These are phyloP conservation scores for Ianthella basta DNA, from an alignment of 37 sponge, comb jelly and placozoan genomes.

Conservation along the genomic window DNA sequence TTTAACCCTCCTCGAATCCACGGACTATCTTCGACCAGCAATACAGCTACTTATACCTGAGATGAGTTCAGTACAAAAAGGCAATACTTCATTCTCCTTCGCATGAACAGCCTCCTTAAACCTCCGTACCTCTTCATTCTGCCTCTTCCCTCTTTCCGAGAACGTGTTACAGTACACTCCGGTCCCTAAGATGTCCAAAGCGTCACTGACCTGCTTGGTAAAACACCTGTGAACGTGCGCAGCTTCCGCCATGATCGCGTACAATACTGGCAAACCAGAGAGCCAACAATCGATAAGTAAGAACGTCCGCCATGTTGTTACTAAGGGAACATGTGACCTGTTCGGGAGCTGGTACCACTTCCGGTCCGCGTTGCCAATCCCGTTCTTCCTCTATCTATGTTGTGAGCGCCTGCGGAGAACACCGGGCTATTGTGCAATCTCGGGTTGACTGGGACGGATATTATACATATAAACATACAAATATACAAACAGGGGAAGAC, in stretches of 20 bases:
- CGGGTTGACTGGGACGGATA: too few relatives aligned
- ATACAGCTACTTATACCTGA: not conserved
- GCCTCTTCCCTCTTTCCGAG: constrained; percentile 9
- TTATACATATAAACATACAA: too few relatives aligned
- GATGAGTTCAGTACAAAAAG: not conserved
- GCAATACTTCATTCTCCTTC: not conserved
- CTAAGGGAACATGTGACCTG: too few relatives aligned
- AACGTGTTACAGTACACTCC: constrained; percentile 12
- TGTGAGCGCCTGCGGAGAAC: too few relatives aligned
- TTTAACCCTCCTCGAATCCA: not conserved
- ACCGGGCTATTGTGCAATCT: too few relatives aligned
- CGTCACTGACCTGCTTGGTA: constrained; percentile 3
- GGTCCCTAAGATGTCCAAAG: constrained; percentile 13
- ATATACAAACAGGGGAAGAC: too few relatives aligned
- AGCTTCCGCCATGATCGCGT: not conserved
- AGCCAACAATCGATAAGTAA: too few relatives aligned
- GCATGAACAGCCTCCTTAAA: constrained; percentile 5
- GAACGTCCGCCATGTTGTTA: too few relatives aligned
- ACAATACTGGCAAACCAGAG: too few relatives aligned
- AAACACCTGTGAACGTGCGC: not conserved
- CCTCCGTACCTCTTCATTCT: not conserved
- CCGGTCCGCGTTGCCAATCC: too few relatives aligned
- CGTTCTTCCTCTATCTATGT: too few relatives aligned
- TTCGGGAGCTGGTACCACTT: too few relatives aligned
- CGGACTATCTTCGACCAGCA: not conserved